These are phyloP conservation scores for Nematostella vectensis DNA, from an alignment of 92 coral and sea anemone genomes.

Conservation along the genomic window DNA sequence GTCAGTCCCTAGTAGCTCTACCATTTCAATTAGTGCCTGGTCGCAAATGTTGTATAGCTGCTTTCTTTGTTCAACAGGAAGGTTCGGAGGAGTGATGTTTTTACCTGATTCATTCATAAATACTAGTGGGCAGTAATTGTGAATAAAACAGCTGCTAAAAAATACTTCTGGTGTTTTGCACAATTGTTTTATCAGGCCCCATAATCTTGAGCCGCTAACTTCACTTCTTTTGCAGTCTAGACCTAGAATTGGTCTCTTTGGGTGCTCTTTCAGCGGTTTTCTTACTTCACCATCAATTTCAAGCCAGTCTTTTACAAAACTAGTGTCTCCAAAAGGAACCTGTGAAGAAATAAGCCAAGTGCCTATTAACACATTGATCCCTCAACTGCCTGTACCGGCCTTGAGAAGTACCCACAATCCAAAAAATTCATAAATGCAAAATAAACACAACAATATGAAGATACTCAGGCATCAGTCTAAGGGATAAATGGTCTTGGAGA, in stretches of 20 bases:
- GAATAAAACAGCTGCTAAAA: constrained; percentile 57
- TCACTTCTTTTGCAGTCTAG: constrained; percentile 56
- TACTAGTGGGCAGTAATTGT: constrained; percentile 77
- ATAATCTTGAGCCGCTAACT: constrained; percentile 78
- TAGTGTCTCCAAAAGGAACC: constrained; percentile 90
- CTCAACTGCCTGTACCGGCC: too few species aligned
- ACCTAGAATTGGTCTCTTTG: constrained; percentile 68
- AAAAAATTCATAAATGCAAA: too few species aligned
- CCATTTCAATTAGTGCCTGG: constrained; percentile 32
- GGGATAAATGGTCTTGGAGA: too few species aligned
- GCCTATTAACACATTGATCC: background rate
- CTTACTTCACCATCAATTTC: constrained; percentile 47
- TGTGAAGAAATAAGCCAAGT: constrained; percentile 3
- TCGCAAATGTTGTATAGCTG: constrained; percentile 52
- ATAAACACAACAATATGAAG: too few species aligned
- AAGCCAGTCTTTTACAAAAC: constrained; percentile 69
- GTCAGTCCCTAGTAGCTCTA: constrained; percentile 33
- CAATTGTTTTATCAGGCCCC: constrained; percentile 68
- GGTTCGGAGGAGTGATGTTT: constrained; percentile 64
- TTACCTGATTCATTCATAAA: constrained; percentile 67
- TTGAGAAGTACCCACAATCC: too few species aligned
- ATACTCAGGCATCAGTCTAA: too few species aligned
- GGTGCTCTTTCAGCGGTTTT: constrained; percentile 66
- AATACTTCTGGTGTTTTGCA: constrained; percentile 55
- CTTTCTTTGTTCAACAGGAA: constrained; percentile 38